Base-by-base conservation (phyloP, 2,888 invertebrate species). In the Phengaris alcon region DNA sequence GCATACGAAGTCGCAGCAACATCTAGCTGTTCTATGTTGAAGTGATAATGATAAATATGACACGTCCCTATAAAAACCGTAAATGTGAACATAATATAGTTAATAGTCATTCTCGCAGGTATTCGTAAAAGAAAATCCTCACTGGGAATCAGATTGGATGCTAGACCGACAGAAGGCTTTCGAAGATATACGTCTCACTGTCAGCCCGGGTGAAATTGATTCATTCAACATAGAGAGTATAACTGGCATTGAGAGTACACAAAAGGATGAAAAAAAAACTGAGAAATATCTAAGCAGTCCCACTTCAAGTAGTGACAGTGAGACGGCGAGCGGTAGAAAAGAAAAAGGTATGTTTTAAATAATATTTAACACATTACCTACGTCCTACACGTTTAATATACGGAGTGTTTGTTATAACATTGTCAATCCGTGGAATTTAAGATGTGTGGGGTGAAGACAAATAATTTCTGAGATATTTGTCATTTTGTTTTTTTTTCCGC, bases 111-210 rank as follows among this genome's bases (percentile, higher is more conserved):
- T 35, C 35, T 76, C 76, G 2, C 84, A 97, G 97, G 95, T 95
- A 83, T 97, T 97, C 84, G 95, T 97, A 22, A 96, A 96, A 78
- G 96, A 97, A 86, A 97, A 97, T 89, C 97, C 97, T 0, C 96
- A 97, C 82, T 97, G 97, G 96, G 97, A 98, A 87, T 95, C 96
- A 0, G 97, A 97, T 83, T 97, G 97, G 97, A 94, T 97, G 91
- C 96, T 96, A 9, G 97, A 97, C 87, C 94, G 97, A 6, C 97
- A 96, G 82, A 95, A 95, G 81, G 95, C 96, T 0, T 94, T 95
- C 78, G 95, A 95, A 80, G 93, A 94, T 85, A 91, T 5, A 86
- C 86, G 2, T 80, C 64, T 78, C 15, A 80, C 77, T 12, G 35
- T 64, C 44, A 44, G 35, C 12, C 15, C 35, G 12, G 64, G 35